Percentiles rank a stretch among this genome's conserved stretches.
Conservation (phyloP, 2,797 vertebrate genomes). For the Alfaro cultratus region DNA sequence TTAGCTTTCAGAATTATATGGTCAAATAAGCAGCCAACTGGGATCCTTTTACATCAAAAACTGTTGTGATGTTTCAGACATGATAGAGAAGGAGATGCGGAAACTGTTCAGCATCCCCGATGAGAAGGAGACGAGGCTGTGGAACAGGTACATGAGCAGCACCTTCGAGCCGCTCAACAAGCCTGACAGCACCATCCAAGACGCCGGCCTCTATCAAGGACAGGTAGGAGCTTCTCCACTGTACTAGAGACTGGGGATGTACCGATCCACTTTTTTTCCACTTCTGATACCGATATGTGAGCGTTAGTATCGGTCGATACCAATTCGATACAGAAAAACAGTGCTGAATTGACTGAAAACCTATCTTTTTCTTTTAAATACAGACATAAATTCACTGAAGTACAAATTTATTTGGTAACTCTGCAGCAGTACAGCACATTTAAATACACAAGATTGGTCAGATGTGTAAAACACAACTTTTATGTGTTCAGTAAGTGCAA, state of each 20-base stretch:
- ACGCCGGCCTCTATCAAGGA: slow-evolving; percentile 97
- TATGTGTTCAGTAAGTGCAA: too few species aligned
- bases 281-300: too few species aligned
- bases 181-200: slow-evolving; percentile 98
- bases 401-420: too few species aligned
- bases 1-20: background rate
- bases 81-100: slow-evolving; percentile 98
- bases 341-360: too few species aligned
- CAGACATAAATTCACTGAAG: too few species aligned
- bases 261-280: too few species aligned
- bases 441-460: too few species aligned
- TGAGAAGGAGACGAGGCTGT: slow-evolving; percentile 96
- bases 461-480: too few species aligned
- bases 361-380: too few species aligned
- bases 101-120: slow-evolving; percentile 97
- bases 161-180: slow-evolving; percentile 98
- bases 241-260: background rate
- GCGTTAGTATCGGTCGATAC: too few species aligned
- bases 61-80: slow-evolving; percentile 75
- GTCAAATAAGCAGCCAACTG: background rate
- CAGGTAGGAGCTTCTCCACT: slow-evolving; percentile 82
- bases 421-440: too few species aligned
- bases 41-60: background rate
- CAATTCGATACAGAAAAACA: too few species aligned
- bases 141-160: slow-evolving; percentile 99